phyloP scores from a whole-genome alignment of 2,113 vertebrate species.

The Triplophysa siluroides region DNA sequence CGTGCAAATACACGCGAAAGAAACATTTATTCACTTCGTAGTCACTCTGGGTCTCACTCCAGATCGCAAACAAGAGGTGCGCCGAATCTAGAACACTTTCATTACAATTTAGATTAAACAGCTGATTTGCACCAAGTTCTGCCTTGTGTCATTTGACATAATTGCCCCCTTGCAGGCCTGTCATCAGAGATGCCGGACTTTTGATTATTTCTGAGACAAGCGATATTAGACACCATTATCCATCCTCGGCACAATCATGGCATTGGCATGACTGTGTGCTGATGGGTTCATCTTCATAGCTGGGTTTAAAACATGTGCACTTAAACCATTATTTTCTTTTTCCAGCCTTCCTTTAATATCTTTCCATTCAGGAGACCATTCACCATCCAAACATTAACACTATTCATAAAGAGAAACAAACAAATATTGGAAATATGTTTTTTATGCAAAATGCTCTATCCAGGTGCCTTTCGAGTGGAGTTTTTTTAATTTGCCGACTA shows the following conservation, averaged over 20 bases:
- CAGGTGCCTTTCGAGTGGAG: too few relatives aligned
- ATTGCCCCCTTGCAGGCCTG: conserved; percentile 30
- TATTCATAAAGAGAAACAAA: too few relatives aligned
- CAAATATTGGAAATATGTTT: too few relatives aligned
- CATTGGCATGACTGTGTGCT: background rate
- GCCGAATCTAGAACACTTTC: background rate
- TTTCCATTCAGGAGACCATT: background rate
- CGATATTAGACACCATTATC: conserved; percentile 51
- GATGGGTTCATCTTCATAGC: conserved; percentile 2
- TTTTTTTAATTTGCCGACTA: background rate
- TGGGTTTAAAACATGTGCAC: background rate
- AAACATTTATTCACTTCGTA: background rate
- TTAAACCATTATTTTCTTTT: background rate
- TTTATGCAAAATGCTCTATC: too few relatives aligned
- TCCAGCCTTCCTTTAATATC: background rate
- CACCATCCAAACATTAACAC: too few relatives aligned
- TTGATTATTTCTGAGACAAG: conserved; percentile 43
- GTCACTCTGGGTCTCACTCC: too few relatives aligned
- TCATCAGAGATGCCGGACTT: conserved; percentile 36
- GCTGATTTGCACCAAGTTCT: background rate
- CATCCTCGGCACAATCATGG: conserved; percentile 49
- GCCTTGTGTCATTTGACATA: conserved; percentile 16
- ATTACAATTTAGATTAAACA: too few relatives aligned
- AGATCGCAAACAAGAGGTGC: too few relatives aligned
- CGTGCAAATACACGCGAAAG: conserved; percentile 36